Evolutionary conservation across 2,797 vertebrate genomes (phyloP).

Genomic region (Poecilia gillii): DNA sequence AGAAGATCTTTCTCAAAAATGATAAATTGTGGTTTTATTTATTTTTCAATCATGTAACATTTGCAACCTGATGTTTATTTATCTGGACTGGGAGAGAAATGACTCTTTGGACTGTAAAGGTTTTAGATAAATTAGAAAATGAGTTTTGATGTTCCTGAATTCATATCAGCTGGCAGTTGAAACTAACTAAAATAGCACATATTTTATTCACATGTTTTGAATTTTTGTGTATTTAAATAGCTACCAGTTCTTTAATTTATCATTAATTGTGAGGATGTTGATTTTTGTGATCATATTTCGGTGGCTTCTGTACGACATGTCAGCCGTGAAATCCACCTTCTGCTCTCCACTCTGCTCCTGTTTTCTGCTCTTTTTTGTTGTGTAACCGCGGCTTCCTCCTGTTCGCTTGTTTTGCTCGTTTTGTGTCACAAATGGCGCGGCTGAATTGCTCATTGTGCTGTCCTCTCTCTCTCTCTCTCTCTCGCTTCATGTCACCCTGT

Average conservation of each 20-base stretch:
- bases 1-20: neutral
- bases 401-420: slow-evolving; percentile 5
- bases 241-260: neutral
- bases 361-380: slow-evolving; percentile 11
- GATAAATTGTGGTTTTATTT: neutral
- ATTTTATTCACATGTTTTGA: neutral
- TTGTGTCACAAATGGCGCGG: slow-evolving; percentile 13
- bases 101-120: neutral
- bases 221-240: neutral
- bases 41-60: neutral
- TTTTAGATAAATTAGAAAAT: neutral
- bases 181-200: neutral
- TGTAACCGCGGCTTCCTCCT: slow-evolving; percentile 26
- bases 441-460: slow-evolving; percentile 31
- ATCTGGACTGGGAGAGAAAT: neutral
- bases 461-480: neutral
- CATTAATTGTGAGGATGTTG: neutral
- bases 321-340: slow-evolving; percentile 6
- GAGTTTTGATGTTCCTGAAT: neutral
- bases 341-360: slow-evolving; percentile 1
- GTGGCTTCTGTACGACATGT: neutral
- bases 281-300: neutral
- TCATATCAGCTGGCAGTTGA: neutral
- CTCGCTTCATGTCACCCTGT: neutral
- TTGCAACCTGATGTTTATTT: neutral